A percentile compares a stretch with the other conserved stretches of the same genome.
These are phyloP conservation scores for Hydrotaea diabolus DNA, from an alignment of 2,888 invertebrate genomes.

Conservation along the genomic window DNA sequence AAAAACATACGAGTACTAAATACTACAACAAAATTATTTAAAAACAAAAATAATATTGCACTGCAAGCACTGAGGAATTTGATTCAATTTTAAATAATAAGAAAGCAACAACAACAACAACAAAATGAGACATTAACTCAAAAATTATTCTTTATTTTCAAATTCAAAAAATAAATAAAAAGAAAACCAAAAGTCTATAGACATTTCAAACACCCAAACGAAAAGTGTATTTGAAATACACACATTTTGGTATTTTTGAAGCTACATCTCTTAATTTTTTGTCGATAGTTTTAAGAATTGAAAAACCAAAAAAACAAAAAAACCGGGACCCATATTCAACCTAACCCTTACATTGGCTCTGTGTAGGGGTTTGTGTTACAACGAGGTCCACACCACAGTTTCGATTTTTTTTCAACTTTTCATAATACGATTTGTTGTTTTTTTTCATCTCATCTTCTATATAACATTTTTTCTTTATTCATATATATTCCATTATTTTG, in stretches of 20 bases:
- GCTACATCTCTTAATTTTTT: neutral
- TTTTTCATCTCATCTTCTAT: neutral
- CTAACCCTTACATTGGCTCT: constrained; percentile 23
- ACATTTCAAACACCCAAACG: neutral
- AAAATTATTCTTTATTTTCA: neutral
- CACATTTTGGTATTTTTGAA: no score
- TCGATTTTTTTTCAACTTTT: neutral
- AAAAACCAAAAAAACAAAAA: neutral
- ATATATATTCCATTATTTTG: constrained; percentile 1
- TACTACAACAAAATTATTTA: constrained; percentile 64
- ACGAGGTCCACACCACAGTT: neutral
- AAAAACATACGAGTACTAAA: constrained; percentile 46
- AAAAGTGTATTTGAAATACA: neutral
- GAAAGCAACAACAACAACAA: constrained; percentile 65
- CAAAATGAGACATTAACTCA: constrained; percentile 68
- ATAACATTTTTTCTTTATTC: constrained; percentile 18
- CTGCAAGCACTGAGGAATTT: constrained; percentile 82
- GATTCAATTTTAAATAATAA: constrained; percentile 78
- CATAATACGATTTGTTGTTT: neutral
- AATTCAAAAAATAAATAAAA: neutral
- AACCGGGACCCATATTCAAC: neutral
- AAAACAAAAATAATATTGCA: constrained; percentile 74
- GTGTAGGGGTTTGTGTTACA: neutral
- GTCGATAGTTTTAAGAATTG: neutral
- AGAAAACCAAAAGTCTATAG: constrained; percentile 1